Evolutionary conservation across 1,140 invertebrate genomes (phyloP).

Genomic region (Diorhabda sublineata): DNA sequence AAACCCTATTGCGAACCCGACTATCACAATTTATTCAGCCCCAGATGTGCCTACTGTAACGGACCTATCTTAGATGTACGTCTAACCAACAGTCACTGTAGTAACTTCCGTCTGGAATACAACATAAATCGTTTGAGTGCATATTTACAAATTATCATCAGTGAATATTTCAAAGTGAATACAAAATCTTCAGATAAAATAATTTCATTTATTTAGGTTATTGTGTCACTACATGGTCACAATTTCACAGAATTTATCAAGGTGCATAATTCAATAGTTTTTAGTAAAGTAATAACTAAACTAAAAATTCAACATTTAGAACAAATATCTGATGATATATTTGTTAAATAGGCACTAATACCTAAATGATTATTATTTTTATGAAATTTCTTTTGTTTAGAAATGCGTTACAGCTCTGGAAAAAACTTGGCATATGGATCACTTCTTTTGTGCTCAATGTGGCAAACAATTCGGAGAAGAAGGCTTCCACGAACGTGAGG

Average conservation of each 20-base stretch:
- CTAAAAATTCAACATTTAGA: too few species aligned
- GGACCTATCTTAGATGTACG: slow-evolving; percentile 96
- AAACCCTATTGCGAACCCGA: slow-evolving; percentile 97
- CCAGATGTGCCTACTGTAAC: slow-evolving; percentile 96
- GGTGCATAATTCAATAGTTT: too few species aligned
- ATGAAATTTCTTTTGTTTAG: slow-evolving; percentile 55
- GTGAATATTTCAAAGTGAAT: background rate
- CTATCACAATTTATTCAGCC: slow-evolving; percentile 97
- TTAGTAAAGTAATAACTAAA: too few species aligned
- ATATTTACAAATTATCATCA: background rate
- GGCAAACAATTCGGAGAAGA: slow-evolving; percentile 96
- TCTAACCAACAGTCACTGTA: background rate
- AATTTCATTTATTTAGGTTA: too few species aligned
- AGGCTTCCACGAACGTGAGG: slow-evolving; percentile 91
- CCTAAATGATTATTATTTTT: too few species aligned
- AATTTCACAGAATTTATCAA: too few species aligned
- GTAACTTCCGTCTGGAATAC: background rate
- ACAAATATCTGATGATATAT: too few species aligned
- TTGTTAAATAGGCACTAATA: too few species aligned
- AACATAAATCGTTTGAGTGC: background rate
- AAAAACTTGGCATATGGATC: slow-evolving; percentile 98
- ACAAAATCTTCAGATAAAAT: background rate
- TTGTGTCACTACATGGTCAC: too few species aligned
- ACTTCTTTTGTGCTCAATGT: slow-evolving; percentile 98
- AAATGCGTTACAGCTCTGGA: slow-evolving; percentile 99